Evolutionary conservation across 2,113 vertebrate genomes (phyloP).

Genomic region (Dasypus novemcinctus): DNA sequence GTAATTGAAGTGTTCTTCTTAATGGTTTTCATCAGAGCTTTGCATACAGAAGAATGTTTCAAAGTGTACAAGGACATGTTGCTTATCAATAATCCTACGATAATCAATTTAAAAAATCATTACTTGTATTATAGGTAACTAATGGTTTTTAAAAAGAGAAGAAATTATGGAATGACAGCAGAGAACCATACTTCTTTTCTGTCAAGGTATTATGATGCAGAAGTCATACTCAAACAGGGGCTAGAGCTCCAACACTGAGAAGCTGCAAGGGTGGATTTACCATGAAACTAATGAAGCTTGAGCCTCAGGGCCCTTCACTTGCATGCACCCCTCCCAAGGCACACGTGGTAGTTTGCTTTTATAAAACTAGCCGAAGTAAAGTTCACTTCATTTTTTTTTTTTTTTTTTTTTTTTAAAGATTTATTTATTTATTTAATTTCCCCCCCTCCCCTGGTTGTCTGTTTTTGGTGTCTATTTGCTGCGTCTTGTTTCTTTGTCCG

Average conservation of each 20-base stretch:
- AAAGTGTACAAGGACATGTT: not conserved
- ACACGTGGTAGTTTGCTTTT: not conserved
- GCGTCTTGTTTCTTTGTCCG: no score
- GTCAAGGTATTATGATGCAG: not conserved
- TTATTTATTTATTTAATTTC: no score
- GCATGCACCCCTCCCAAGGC: not conserved
- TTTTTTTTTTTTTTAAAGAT: no score
- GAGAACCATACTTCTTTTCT: not conserved
- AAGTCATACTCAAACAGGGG: not conserved
- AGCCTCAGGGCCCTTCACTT: not conserved
- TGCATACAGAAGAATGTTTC: not conserved
- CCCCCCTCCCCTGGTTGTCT: no score
- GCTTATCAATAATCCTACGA: not conserved
- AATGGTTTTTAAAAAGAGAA: not conserved
- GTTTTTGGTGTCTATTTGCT: no score
- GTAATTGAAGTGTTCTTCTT: not conserved
- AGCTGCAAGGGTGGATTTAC: not conserved
- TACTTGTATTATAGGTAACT: not conserved
- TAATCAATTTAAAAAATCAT: not conserved
- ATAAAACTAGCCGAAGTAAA: not conserved
- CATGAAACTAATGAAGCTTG: not conserved
- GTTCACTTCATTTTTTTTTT: no score
- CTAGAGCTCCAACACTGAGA: no score
- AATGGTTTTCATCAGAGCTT: slow-evolving; percentile 13
- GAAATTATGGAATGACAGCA: not conserved